phyloP scores from a whole-genome alignment of 2,888 invertebrate genomes.

The Netelia fuscicornis region DNA sequence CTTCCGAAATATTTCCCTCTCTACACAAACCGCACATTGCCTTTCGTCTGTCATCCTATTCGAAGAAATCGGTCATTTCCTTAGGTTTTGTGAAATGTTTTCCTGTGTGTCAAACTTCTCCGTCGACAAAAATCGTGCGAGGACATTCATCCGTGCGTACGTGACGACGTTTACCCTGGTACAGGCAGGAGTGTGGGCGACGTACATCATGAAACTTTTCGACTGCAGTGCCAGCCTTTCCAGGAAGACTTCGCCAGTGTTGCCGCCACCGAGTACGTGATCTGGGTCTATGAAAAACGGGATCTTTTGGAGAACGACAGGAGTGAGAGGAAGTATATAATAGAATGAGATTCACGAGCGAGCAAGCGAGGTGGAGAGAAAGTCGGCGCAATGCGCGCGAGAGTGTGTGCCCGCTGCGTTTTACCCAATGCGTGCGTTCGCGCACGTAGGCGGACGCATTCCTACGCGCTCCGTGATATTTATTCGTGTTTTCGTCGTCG shows the following conservation, averaged over 20 bases:
- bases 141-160: constrained; percentile 45
- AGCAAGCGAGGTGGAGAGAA: constrained; percentile 28
- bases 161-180: constrained; percentile 45
- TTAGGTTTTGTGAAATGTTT: constrained; percentile 23
- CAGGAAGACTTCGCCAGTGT: constrained; percentile 52
- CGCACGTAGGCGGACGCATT: constrained; percentile 65
- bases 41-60: no score
- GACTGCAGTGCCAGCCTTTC: constrained; percentile 49
- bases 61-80: constrained; percentile 12
- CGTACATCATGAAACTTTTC: constrained; percentile 41
- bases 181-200: not conserved
- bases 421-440: constrained; percentile 52
- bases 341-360: constrained; percentile 6
- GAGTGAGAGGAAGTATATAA: constrained; percentile 20
- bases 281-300: constrained; percentile 62
- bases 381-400: constrained; percentile 56
- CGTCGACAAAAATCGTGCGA: constrained; percentile 34
- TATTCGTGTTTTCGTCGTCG: constrained; percentile 62
- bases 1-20: not conserved
- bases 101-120: constrained; percentile 39
- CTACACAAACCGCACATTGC: not conserved
- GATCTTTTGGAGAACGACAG: constrained; percentile 32
- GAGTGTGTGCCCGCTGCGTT: constrained; percentile 66
- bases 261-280: constrained; percentile 69
- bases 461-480: constrained; percentile 64